Evolutionary conservation across 2,113 vertebrate genomes (phyloP).

Genomic region (Hirundichthys speculiger): DNA sequence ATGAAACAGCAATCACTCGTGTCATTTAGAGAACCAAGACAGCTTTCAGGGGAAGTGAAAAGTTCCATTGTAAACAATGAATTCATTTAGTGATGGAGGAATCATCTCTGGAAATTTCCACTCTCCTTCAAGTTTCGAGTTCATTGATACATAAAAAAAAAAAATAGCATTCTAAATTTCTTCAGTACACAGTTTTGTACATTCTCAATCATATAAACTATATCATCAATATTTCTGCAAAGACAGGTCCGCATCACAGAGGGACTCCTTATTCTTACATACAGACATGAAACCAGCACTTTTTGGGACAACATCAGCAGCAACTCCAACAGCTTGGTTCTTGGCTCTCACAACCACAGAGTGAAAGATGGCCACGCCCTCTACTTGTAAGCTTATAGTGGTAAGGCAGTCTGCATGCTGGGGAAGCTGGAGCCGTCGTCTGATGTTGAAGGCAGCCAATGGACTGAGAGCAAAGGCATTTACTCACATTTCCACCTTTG

Average conservation of each 20-base stretch:
- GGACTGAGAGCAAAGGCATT: conserved; percentile 48
- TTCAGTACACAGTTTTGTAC: conserved; percentile 31
- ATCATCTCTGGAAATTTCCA: conserved; percentile 1
- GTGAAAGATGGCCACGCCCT: conserved; percentile 3
- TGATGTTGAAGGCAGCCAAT: conserved; percentile 61
- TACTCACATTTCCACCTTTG: conserved; percentile 12
- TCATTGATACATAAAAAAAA: neutral
- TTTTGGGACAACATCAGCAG: conserved; percentile 11
- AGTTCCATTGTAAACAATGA: conserved; percentile 61
- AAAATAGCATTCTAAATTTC: conserved; percentile 1
- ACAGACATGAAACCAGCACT: conserved; percentile 27
- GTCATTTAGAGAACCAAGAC: conserved; percentile 16
- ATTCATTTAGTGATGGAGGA: conserved; percentile 25
- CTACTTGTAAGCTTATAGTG: conserved; percentile 25
- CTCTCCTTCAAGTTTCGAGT: conserved; percentile 20
- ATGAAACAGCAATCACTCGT: conserved; percentile 32
- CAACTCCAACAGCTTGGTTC: conserved; percentile 15
- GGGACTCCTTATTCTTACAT: conserved; percentile 23
- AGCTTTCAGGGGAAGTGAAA: conserved; percentile 17
- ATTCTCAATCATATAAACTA: conserved; percentile 36
- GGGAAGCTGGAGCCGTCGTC: conserved; percentile 52
- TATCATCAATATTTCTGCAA: conserved; percentile 19
- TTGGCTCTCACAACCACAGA: conserved; percentile 4
- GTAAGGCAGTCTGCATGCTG: conserved; percentile 71
- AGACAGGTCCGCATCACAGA: conserved; percentile 15